Evolutionary conservation across 2,888 invertebrate species (phyloP).

Genomic region (Nemotelus pantherinus): DNA sequence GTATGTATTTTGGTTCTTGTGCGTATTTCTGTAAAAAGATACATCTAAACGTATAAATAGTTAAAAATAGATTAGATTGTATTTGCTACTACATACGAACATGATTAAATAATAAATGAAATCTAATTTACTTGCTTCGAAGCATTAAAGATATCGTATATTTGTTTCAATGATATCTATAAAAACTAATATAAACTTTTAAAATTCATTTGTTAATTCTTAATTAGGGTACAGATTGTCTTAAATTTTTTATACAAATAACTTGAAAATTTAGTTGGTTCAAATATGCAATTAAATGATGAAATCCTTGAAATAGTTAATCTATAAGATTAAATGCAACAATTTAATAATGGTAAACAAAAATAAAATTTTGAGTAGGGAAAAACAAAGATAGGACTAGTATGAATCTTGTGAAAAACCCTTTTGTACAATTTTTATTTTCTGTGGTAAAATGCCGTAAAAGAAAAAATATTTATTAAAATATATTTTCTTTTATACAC

Average conservation of each 20-base stretch:
- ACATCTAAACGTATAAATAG: conserved; percentile 27
- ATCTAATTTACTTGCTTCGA: conserved; percentile 7
- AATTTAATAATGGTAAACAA: conserved; percentile 19
- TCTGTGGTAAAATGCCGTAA: conserved; percentile 23
- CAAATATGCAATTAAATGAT: conserved; percentile 24
- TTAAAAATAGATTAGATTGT: conserved; percentile 32
- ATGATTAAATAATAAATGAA: conserved; percentile 17
- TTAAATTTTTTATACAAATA: conserved; percentile 40
- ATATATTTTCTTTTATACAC: conserved; percentile 36
- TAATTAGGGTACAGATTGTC: conserved; percentile 37
- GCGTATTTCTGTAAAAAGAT: conserved; percentile 31
- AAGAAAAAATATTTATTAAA: conserved; percentile 26
- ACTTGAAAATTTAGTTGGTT: conserved; percentile 37
- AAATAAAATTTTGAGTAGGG: conserved; percentile 7
- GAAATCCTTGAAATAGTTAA: conserved; percentile 17
- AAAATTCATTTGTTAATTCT: conserved; percentile 34
- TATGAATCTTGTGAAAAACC: conserved; percentile 13
- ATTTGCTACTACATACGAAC: conserved; percentile 28
- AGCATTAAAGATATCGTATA: conserved; percentile 45
- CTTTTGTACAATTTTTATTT: conserved; percentile 30
- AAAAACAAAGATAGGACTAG: conserved; percentile 18
- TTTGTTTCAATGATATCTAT: conserved; percentile 48
- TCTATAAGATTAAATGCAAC: conserved; percentile 7
- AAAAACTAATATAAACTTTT: conserved; percentile 37
- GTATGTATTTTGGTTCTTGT: conserved; percentile 10